These are phyloP conservation scores for Chrysaora quinquecirrha DNA, from an alignment of 30 jellyfish, hydroid and myxozoan species.

Conservation along the genomic window DNA sequence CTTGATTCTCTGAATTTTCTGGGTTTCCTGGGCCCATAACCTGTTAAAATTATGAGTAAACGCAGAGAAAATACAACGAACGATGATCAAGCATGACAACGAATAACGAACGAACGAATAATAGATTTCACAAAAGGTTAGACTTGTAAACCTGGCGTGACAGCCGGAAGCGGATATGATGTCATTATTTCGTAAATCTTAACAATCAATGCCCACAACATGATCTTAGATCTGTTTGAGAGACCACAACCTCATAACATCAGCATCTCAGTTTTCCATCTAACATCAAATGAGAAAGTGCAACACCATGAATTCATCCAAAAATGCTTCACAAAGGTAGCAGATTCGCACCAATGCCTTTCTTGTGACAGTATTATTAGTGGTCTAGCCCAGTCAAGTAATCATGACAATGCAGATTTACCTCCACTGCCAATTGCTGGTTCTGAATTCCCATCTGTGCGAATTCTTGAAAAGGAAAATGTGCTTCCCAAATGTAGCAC, in stretches of 20 bases:
- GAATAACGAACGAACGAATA: no score
- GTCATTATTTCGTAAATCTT: background rate
- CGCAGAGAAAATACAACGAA: no score
- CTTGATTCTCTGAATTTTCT: no score
- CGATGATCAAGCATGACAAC: no score
- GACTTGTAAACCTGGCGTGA: background rate
- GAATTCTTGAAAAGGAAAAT: background rate
- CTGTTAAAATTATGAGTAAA: no score
- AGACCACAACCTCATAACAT: background rate
- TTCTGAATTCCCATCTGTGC: conserved; percentile 1
- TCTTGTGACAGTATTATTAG: background rate
- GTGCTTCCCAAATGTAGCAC: conserved; percentile 3
- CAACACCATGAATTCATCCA: background rate
- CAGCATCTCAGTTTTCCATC: background rate
- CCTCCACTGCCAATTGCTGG: background rate
- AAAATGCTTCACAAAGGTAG: background rate
- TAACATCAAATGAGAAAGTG: background rate
- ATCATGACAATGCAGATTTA: background rate
- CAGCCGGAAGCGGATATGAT: background rate
- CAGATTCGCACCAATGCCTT: background rate
- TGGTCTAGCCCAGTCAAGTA: background rate
- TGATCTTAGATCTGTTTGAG: background rate
- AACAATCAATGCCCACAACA: background rate
- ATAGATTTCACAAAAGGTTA: no score
- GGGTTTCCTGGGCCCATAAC: no score